phyloP scores from a whole-genome alignment of 2,888 invertebrate species.

The Steromphala cineraria region DNA sequence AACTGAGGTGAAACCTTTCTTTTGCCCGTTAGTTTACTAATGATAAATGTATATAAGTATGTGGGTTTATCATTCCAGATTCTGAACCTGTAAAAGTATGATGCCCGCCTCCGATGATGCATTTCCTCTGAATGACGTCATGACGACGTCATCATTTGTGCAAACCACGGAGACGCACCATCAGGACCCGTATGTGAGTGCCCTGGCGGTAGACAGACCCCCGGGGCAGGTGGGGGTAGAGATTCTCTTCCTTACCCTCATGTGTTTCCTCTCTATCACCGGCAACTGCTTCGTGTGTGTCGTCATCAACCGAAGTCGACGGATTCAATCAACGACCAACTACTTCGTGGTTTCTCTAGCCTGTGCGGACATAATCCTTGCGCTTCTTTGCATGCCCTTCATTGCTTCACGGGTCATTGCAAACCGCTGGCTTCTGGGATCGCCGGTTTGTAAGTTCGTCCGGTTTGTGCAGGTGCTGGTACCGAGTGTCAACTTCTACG shows the following conservation, averaged over 20 bases:
- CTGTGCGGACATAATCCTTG: constrained; percentile 56
- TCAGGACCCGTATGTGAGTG: background rate
- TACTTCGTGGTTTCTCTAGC: constrained; percentile 71
- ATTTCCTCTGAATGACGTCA: background rate
- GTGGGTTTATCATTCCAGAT: background rate
- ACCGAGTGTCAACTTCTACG: constrained; percentile 54
- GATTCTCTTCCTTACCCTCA: constrained; percentile 33
- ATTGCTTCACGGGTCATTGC: constrained; percentile 49
- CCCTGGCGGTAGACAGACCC: background rate
- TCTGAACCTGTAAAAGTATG: background rate
- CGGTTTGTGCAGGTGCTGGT: constrained; percentile 57
- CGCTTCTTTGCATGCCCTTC: constrained; percentile 59
- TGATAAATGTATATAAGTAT: background rate
- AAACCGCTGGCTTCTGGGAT: constrained; percentile 58
- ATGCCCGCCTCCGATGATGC: background rate
- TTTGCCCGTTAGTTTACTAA: no score
- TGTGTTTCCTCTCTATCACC: constrained; percentile 54
- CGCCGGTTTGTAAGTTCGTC: constrained; percentile 61
- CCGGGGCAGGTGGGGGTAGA: constrained; percentile 26
- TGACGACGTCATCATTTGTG: no score
- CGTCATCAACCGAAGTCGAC: constrained; percentile 71
- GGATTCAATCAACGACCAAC: constrained; percentile 74
- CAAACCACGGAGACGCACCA: no score
- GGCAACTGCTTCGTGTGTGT: constrained; percentile 69
- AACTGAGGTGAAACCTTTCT: no score